A percentile compares a stretch with the other conserved stretches of the same genome.
These are phyloP conservation scores for Acanthosepion pharaonis DNA, from an alignment of 2,888 invertebrate species.

Conservation along the genomic window DNA sequence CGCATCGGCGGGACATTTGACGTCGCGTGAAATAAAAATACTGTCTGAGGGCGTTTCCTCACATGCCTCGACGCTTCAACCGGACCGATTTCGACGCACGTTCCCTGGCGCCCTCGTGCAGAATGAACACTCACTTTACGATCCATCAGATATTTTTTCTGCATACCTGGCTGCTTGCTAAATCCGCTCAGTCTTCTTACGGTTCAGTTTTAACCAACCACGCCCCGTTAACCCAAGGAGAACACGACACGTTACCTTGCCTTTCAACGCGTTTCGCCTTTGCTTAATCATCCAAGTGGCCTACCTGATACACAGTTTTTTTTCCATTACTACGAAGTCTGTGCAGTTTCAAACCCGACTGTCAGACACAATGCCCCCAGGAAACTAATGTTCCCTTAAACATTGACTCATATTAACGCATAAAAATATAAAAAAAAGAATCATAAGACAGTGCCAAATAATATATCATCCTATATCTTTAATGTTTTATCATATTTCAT, in stretches of 20 bases:
- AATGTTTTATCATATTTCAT: too few relatives aligned
- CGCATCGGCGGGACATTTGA: neutral
- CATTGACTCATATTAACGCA: too few relatives aligned
- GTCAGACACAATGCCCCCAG: too few relatives aligned
- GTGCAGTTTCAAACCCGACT: too few relatives aligned
- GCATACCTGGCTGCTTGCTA: neutral
- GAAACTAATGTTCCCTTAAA: too few relatives aligned
- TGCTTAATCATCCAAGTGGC: too few relatives aligned
- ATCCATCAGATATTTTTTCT: neutral
- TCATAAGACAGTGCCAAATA: too few relatives aligned
- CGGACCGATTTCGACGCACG: neutral
- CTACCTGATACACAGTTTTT: too few relatives aligned
- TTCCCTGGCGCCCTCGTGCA: neutral
- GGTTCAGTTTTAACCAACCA: neutral
- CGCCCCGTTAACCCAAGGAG: neutral
- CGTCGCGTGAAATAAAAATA: neutral
- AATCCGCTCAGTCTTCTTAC: neutral
- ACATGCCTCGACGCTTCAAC: neutral
- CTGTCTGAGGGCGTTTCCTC: slow-evolving; percentile 18
- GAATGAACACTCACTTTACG: neutral
- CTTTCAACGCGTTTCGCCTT: neutral
- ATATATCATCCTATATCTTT: too few relatives aligned
- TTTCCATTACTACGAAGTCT: too few relatives aligned
- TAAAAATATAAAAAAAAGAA: too few relatives aligned
- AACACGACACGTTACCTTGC: neutral